Conservation (phyloP, 2,888 invertebrate genomes). For the Diadegma fenestrale region DNA sequence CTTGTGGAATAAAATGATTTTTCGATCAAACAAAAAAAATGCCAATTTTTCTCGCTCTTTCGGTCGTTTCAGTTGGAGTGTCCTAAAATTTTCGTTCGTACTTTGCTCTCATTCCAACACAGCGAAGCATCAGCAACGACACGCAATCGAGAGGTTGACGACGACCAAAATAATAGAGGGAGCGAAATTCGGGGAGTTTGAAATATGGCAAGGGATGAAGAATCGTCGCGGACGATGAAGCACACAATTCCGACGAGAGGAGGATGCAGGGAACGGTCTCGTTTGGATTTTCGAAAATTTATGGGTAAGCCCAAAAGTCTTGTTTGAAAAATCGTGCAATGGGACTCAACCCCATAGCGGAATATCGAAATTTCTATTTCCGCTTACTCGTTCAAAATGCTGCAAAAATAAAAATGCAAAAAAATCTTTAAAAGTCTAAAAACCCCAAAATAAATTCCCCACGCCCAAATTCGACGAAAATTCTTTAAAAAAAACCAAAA, state of each 20-base stretch:
- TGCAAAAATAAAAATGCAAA: not conserved
- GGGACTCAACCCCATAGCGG: not conserved
- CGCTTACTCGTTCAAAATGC: not conserved
- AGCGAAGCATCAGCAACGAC: not conserved
- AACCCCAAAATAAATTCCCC: not conserved
- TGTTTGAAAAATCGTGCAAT: not conserved
- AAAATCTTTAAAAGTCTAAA: not conserved
- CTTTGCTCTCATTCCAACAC: conserved; percentile 12
- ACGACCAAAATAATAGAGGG: conserved; percentile 30
- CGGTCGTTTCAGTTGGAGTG: conserved; percentile 22
- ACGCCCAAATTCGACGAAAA: not conserved
- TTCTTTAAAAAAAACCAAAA: not conserved
- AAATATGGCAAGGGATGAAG: conserved; percentile 46
- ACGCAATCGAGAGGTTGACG: conserved; percentile 6
- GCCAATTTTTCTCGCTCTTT: not conserved
- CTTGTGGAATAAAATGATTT: not conserved
- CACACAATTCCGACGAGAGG: not conserved
- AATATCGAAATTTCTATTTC: not conserved
- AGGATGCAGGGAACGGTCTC: not conserved
- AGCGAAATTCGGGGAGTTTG: conserved; percentile 22
- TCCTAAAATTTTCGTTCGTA: conserved; percentile 24
- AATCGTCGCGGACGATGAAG: not conserved
- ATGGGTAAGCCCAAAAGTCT: not conserved
- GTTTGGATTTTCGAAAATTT: conserved; percentile 20
- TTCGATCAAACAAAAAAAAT: not conserved